Percentiles rank a stretch among this genome's conserved stretches.
These are phyloP conservation scores for Rhinoptilus africanus DNA, from an alignment of 2,113 vertebrate genomes.

Conservation along the genomic window DNA sequence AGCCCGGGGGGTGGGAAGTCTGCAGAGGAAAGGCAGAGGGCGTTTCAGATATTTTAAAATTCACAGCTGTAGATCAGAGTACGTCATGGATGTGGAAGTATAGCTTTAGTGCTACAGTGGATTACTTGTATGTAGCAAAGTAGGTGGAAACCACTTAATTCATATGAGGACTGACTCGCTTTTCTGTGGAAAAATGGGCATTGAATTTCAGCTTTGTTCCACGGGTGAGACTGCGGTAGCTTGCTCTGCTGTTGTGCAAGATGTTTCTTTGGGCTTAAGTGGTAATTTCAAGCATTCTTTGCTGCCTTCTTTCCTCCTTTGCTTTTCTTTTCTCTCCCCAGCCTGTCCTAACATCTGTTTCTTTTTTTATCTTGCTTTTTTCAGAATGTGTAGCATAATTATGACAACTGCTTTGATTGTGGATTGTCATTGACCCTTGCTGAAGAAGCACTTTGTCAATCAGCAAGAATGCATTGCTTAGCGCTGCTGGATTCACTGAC, in stretches of 20 bases:
- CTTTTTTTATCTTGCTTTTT: neutral
- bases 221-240: neutral
- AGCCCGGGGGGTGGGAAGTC: neutral
- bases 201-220: neutral
- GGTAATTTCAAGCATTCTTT: neutral
- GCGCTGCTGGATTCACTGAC: neutral
- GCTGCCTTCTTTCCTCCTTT: neutral
- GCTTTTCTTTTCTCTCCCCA: neutral
- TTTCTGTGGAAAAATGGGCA: neutral
- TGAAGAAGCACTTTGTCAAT: neutral
- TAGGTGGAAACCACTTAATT: neutral
- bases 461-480: neutral
- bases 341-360: neutral
- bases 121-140: neutral
- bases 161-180: neutral
- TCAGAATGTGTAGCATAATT: neutral
- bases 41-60: neutral
- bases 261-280: neutral
- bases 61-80: neutral
- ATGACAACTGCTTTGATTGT: constrained; percentile 18
- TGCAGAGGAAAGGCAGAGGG: neutral
- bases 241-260: neutral
- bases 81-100: neutral
- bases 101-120: neutral
- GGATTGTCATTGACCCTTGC: neutral